Conservation (phyloP, 2,888 invertebrate genomes). For the Pseudanteris insignis region DNA sequence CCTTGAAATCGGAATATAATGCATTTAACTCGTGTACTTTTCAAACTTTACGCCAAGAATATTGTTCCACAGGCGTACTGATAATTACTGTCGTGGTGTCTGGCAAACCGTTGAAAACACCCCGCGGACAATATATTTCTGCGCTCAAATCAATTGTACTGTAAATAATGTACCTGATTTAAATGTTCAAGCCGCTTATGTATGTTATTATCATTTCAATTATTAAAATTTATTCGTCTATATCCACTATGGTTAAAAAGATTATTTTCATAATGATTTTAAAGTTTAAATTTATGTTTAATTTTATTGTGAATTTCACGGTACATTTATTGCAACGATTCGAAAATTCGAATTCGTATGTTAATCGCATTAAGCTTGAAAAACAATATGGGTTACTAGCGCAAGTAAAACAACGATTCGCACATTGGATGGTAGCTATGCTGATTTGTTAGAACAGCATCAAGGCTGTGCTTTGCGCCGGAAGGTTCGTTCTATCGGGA, state of each 20-base stretch:
- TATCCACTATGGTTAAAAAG: no score
- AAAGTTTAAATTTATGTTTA: no score
- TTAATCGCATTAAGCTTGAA: constrained; percentile 28
- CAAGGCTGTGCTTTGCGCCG: constrained; percentile 45
- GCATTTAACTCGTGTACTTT: constrained; percentile 62
- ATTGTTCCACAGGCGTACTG: constrained; percentile 47
- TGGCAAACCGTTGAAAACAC: constrained; percentile 32
- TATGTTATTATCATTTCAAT: no score
- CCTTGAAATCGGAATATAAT: constrained; percentile 58
- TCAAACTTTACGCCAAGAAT: constrained; percentile 58
- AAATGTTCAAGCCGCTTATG: no score
- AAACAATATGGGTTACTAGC: constrained; percentile 43
- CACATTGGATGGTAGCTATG: constrained; percentile 23
- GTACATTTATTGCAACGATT: no score
- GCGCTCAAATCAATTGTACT: no score
- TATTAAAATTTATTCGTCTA: not conserved
- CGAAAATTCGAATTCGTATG: constrained; percentile 2
- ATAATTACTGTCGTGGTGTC: constrained; percentile 47
- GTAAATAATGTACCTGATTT: no score
- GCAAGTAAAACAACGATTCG: constrained; percentile 35
- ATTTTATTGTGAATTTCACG: no score
- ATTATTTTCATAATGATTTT: no score
- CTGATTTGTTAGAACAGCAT: constrained; percentile 39
- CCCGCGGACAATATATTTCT: no score
- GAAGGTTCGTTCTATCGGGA: constrained; percentile 59